A percentile compares a stretch with the other conserved stretches of the same genome.
Evolutionary conservation across 2,113 vertebrate genomes (phyloP).

Genomic region (Scomber japonicus): DNA sequence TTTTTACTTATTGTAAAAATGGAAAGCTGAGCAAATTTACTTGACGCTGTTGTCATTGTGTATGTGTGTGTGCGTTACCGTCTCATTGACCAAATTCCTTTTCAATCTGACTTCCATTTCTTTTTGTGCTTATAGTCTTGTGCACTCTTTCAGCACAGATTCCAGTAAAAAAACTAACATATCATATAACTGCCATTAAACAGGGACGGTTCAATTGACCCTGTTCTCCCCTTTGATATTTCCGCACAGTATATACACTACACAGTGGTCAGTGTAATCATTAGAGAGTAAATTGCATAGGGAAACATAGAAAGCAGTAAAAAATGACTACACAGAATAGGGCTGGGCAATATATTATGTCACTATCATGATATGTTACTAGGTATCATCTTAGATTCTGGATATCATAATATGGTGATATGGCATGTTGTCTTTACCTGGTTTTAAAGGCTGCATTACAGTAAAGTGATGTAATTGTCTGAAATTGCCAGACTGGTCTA

Average conservation of each 20-base stretch:
- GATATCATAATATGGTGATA: too few species aligned
- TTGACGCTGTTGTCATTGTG: neutral
- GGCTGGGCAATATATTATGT: too few species aligned
- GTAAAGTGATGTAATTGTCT: too few species aligned
- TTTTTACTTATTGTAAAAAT: too few species aligned
- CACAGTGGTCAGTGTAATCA: slow-evolving; percentile 6
- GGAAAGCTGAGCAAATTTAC: too few species aligned
- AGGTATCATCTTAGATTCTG: too few species aligned
- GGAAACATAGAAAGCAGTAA: slow-evolving; percentile 13
- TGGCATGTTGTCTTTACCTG: too few species aligned
- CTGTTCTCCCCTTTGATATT: neutral
- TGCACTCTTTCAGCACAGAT: neutral
- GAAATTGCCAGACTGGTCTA: too few species aligned
- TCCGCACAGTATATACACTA: neutral
- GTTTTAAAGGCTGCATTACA: too few species aligned
- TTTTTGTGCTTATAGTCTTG: neutral
- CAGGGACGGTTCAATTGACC: neutral
- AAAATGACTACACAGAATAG: neutral
- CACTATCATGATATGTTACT: too few species aligned
- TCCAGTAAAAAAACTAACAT: neutral
- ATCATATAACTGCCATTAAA: neutral
- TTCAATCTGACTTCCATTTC: too few species aligned
- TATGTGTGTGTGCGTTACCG: neutral
- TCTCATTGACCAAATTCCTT: too few species aligned
- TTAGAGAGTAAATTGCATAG: slow-evolving; percentile 38